Percentiles rank a stretch among this genome's conserved stretches.
Conservation (phyloP, 2,113 vertebrate genomes). For the Xyrauchen texanus region DNA sequence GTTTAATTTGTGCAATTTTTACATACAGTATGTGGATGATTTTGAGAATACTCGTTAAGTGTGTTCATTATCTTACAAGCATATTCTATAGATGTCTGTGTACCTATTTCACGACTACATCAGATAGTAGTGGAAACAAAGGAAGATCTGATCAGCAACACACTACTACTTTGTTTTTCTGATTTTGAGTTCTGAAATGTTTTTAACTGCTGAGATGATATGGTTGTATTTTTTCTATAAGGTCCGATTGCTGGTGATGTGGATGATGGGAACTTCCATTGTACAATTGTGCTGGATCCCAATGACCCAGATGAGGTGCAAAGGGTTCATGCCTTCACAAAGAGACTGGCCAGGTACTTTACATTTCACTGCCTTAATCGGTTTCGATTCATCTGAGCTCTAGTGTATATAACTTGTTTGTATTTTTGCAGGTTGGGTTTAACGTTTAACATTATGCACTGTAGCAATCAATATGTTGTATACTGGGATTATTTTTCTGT, state of each 20-base stretch:
- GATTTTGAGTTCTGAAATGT: not conserved
- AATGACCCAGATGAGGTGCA: conserved; percentile 71
- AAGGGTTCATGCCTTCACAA: conserved; percentile 74
- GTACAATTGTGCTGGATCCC: conserved; percentile 80
- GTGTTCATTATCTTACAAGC: conserved; percentile 68
- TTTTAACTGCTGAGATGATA: not conserved
- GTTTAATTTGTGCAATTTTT: no score
- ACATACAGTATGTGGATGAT: no score
- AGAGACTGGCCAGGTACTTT: conserved; percentile 85
- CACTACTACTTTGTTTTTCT: conserved; percentile 23
- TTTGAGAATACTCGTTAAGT: no score
- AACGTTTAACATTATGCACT: no score
- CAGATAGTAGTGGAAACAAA: conserved; percentile 87
- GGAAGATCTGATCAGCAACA: conserved; percentile 79
- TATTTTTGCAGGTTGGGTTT: no score
- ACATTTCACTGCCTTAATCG: not conserved
- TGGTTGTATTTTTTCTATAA: conserved; percentile 59
- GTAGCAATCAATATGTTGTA: no score
- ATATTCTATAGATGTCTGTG: conserved; percentile 90
- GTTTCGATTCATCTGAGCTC: no score
- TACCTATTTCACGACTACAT: conserved; percentile 88
- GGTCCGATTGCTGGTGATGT: conserved; percentile 90
- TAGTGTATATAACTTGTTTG: no score
- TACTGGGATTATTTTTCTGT: no score
- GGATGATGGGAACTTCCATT: conserved; percentile 96